Evolutionary conservation across 2,113 vertebrate genomes (phyloP), one percentile per base, ranked within the genome.

Genomic region (Mohoua ochrocephala): DNA sequence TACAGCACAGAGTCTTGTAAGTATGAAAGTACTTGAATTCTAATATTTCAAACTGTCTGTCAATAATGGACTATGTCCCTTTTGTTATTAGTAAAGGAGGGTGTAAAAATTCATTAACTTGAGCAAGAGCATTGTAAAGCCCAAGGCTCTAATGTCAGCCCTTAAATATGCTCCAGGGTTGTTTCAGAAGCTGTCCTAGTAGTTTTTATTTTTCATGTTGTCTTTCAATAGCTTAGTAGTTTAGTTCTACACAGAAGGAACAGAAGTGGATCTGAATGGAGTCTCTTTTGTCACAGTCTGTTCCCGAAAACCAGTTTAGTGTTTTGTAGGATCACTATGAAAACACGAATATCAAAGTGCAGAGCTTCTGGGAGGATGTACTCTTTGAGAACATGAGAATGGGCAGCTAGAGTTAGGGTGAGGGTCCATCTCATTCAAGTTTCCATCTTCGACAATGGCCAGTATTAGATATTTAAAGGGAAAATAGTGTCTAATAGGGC

Each of bases 1-100:
- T 87, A 68, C 93, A 82, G 91, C 93, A 97, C 91, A 97, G 91
- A 89, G 84, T 96, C 94, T 97, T 97, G 92, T 96, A 97, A 93
- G 92, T 97, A 89, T 96, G 63, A 77, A 91, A 88, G 81, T 80
- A 37, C 49, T 92, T 96, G 39, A 73, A 84, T 89, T 95, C 19
- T 85, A 12, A 30, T 89, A 78, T 59, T 95, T 75, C 69, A 82
- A n/a, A 27, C 35, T 95, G 61, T 78, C 50, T 87, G 52, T 92
- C 30, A 47, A 3, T 70, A 74, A 26, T 69, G 44, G 47, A 57
- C 35, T 53, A 35, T 90, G 27, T 88, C 49, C 39, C 45, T 64
- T 68, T 49, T 74, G 17, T 61, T 91, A 42, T 23, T 82, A 81
- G 67, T 74, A 61, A 74, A 88, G 61, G 52, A 80, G 23, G 15